Percentiles rank a stretch among this genome's conserved stretches.
phyloP scores from a whole-genome alignment of 2,113 vertebrate species.

The Suricata suricatta region DNA sequence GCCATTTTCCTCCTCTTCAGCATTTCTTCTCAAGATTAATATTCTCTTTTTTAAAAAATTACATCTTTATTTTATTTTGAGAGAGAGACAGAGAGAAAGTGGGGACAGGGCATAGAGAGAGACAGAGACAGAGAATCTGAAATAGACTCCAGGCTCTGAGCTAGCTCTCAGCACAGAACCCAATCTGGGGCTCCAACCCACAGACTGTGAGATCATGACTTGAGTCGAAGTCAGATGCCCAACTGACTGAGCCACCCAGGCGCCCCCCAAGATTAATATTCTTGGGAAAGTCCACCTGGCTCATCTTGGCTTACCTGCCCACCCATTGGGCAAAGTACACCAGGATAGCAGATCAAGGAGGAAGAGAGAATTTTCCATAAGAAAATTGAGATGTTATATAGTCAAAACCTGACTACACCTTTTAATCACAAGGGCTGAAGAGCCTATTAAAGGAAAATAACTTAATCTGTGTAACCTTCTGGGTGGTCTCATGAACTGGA shows the following conservation, averaged over 20 bases:
- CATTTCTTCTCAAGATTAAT: neutral
- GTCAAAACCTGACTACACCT: neutral
- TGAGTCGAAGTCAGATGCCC: too few species aligned
- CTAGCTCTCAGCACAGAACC: too few species aligned
- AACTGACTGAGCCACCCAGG: too few species aligned
- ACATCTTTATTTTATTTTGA: too few species aligned
- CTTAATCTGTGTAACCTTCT: neutral
- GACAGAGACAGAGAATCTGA: too few species aligned
- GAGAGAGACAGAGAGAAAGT: too few species aligned
- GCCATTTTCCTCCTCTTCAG: neutral
- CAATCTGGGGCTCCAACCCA: too few species aligned
- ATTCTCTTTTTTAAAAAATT: neutral
- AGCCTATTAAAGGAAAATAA: neutral
- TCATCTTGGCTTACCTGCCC: neutral
- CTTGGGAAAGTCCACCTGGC: neutral
- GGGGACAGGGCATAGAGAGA: too few species aligned
- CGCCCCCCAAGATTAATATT: neutral
- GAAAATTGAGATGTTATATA: neutral
- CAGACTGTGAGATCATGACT: too few species aligned
- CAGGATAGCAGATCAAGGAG: neutral
- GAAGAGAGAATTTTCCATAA: neutral
- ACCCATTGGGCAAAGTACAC: neutral
- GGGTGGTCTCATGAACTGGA: neutral
- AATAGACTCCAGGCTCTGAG: too few species aligned
- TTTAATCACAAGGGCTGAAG: neutral